Evolutionary conservation across 2,888 invertebrate genomes (phyloP).

Genomic region (Dinocampus coccinellae): DNA sequence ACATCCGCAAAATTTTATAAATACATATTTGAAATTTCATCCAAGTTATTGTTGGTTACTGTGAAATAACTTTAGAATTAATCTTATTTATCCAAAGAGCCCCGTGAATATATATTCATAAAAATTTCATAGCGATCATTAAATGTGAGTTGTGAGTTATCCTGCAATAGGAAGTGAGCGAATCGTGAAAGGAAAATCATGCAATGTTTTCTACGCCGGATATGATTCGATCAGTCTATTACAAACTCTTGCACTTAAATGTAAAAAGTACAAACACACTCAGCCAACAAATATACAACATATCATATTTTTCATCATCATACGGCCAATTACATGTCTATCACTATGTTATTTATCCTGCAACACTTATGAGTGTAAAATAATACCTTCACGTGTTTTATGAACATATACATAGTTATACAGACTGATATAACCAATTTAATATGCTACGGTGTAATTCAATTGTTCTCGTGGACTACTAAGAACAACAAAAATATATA

Average conservation of each 20-base stretch:
- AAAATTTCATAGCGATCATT: conserved; percentile 2
- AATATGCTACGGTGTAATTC: not conserved
- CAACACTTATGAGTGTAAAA: not conserved
- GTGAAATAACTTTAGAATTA: not conserved
- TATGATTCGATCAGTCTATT: conserved; percentile 18
- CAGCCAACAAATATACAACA: not conserved
- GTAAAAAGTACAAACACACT: not conserved
- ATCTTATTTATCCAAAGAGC: not conserved
- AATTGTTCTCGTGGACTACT: not conserved
- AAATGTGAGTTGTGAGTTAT: not conserved
- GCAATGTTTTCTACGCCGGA: conserved; percentile 2
- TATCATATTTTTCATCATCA: not conserved
- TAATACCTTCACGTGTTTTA: not conserved
- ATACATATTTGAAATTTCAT: not conserved
- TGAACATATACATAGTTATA: not conserved
- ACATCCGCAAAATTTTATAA: not conserved
- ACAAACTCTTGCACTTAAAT: not conserved
- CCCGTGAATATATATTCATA: conserved; percentile 3
- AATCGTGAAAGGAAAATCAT: conserved; percentile 12
- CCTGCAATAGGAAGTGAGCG: conserved; percentile 9
- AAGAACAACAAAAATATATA: too few relatives aligned
- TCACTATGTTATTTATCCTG: not conserved
- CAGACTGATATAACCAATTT: not conserved
- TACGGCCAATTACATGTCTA: not conserved
- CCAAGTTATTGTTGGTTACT: not conserved